Conservation (phyloP, 2,888 invertebrate species). For the Morpho helenor region DNA sequence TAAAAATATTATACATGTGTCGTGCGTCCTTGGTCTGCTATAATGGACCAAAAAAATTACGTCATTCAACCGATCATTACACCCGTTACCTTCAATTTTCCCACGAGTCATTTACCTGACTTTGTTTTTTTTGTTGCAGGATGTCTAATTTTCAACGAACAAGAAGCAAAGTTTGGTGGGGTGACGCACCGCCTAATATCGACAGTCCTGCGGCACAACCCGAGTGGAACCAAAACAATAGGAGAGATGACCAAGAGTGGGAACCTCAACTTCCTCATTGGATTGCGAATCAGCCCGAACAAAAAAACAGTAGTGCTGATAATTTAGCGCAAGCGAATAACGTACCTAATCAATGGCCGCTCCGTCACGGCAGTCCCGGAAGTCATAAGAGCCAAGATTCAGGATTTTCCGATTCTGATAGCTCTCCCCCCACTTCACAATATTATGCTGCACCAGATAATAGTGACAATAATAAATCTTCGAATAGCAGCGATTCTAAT, state of each 20-base stretch:
- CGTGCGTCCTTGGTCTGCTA: constrained; percentile 46
- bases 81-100: constrained; percentile 51
- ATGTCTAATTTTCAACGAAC: constrained; percentile 84
- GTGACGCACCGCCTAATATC: constrained; percentile 65
- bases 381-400: constrained; percentile 89
- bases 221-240: constrained; percentile 52
- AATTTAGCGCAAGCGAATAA: constrained; percentile 55
- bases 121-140: constrained; percentile 63
- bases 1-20: constrained; percentile 23
- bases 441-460: constrained; percentile 58
- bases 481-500: constrained; percentile 66
- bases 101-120: constrained; percentile 57
- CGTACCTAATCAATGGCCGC: constrained; percentile 66
- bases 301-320: constrained; percentile 57
- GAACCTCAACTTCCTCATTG: constrained; percentile 74
- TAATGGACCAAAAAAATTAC: constrained; percentile 64
- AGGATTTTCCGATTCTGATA: constrained; percentile 89
- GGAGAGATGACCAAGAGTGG: constrained; percentile 63
- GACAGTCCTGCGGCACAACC: constrained; percentile 64
- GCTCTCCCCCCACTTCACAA: constrained; percentile 76
- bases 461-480: constrained; percentile 57
- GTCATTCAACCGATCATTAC: constrained; percentile 66
- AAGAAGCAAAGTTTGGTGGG: constrained; percentile 85
- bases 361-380: constrained; percentile 74
- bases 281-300: constrained; percentile 70